A percentile compares a stretch with the other conserved stretches of the same genome.
These are phyloP conservation scores for Gerris buenoi DNA, from an alignment of 1,140 invertebrate species.

Conservation along the genomic window DNA sequence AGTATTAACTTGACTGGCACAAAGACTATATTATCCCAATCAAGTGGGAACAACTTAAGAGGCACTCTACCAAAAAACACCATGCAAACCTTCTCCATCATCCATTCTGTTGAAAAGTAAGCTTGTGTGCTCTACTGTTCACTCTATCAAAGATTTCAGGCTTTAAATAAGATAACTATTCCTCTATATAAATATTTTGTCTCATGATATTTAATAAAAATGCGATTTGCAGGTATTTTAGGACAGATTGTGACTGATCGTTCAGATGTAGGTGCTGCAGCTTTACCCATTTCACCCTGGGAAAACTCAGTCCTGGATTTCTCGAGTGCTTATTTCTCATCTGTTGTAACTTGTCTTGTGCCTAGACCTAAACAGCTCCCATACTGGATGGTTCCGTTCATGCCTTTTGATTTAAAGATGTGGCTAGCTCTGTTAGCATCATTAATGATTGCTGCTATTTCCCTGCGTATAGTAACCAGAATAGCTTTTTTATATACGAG, in stretches of 20 bases:
- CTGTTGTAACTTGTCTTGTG: conserved; percentile 36
- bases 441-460: conserved; percentile 7
- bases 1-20: too few relatives aligned
- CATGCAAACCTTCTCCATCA: too few relatives aligned
- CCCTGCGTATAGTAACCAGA: conserved; percentile 9
- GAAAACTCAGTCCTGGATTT: conserved; percentile 6
- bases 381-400: conserved; percentile 13
- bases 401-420: conserved; percentile 14
- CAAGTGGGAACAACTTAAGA: too few relatives aligned
- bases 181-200: too few relatives aligned
- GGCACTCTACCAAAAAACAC: too few relatives aligned
- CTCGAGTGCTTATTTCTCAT: conserved; percentile 1
- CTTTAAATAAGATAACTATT: too few relatives aligned
- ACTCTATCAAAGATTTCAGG: too few relatives aligned
- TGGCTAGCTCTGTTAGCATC: conserved; percentile 13
- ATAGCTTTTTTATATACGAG: conserved; percentile 12
- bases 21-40: too few relatives aligned
- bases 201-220: too few relatives aligned
- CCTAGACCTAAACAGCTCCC: conserved; percentile 31
- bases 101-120: too few relatives aligned
- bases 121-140: too few relatives aligned
- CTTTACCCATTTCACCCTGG: conserved; percentile 8
- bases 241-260: conserved; percentile 4
- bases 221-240: conserved; percentile 6
- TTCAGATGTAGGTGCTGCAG: conserved; percentile 9